Percentiles rank a stretch among this genome's conserved stretches.
Conservation (phyloP, 2,888 invertebrate species). For the Bhutanitis thaidina region DNA sequence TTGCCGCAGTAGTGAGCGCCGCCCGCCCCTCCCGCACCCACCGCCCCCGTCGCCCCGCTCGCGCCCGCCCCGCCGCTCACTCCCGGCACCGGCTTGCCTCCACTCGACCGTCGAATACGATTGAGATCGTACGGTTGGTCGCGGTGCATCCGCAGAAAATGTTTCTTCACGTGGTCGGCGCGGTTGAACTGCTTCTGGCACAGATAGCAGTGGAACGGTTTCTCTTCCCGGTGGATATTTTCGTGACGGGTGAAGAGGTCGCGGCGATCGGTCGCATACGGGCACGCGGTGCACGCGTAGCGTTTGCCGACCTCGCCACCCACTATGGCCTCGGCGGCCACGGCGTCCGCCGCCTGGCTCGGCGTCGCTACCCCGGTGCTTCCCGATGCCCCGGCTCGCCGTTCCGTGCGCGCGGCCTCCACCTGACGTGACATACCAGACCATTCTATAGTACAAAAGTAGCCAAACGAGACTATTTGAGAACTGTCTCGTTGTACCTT, state of each 20-base stretch:
- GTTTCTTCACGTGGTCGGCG: slow-evolving; percentile 96
- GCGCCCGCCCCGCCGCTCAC: slow-evolving; percentile 29
- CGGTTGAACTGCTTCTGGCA: slow-evolving; percentile 96
- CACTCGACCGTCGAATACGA: slow-evolving; percentile 84
- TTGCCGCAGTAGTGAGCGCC: slow-evolving; percentile 49
- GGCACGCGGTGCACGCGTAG: slow-evolving; percentile 92
- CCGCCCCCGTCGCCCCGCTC: slow-evolving; percentile 27
- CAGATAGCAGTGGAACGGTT: slow-evolving; percentile 95
- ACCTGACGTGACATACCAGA: slow-evolving; percentile 71
- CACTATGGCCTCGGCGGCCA: slow-evolving; percentile 28
- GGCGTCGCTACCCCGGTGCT: slow-evolving; percentile 25
- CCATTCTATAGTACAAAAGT: no score
- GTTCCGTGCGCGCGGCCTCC: slow-evolving; percentile 50
- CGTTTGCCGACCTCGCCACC: slow-evolving; percentile 76
- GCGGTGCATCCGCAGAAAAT: slow-evolving; percentile 94
- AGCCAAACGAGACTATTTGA: no score
- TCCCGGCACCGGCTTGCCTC: slow-evolving; percentile 59
- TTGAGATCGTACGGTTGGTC: slow-evolving; percentile 93
- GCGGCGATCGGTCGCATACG: slow-evolving; percentile 94
- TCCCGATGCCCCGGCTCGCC: slow-evolving; percentile 33
- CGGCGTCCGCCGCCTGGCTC: slow-evolving; percentile 20
- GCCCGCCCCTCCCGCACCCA: slow-evolving; percentile 23
- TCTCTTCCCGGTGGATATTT: slow-evolving; percentile 95
- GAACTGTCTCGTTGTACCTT: slow-evolving; percentile 55
- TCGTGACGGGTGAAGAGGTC: slow-evolving; percentile 95